Conservation (phyloP, 35 echinoderm and acorn worm species). For the Patiria miniata region DNA sequence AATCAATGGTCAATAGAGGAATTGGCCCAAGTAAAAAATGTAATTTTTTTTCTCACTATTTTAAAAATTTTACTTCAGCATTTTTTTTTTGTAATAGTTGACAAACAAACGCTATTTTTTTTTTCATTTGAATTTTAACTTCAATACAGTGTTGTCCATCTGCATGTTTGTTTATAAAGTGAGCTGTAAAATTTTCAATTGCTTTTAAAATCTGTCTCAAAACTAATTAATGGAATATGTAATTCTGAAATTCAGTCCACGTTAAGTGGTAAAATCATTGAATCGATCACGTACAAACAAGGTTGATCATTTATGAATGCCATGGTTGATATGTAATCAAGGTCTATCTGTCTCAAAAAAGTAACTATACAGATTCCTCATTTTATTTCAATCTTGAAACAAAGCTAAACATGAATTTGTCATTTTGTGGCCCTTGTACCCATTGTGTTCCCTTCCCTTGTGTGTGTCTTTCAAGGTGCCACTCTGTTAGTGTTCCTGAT, state of each 20-base stretch:
- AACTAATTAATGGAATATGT: too few species aligned
- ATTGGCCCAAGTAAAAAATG: too few species aligned
- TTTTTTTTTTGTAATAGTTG: background rate
- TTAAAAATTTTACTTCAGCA: background rate
- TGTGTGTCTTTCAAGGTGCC: constrained; percentile 35
- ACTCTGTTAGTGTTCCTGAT: constrained; percentile 45
- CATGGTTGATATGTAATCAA: background rate
- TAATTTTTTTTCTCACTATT: background rate
- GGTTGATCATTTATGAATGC: too few species aligned
- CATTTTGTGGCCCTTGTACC: too few species aligned
- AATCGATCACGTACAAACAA: too few species aligned
- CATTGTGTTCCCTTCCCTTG: background rate
- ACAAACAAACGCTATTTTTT: background rate
- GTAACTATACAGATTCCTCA: background rate
- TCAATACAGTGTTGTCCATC: background rate
- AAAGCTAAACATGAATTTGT: too few species aligned
- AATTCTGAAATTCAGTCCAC: too few species aligned
- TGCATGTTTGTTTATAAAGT: background rate
- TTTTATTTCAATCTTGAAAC: background rate
- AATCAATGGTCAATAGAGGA: background rate
- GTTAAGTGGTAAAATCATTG: too few species aligned
- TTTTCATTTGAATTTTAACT: background rate
- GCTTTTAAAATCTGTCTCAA: background rate
- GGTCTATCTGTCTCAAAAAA: background rate
- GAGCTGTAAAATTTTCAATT: background rate